A percentile compares a stretch with the other conserved stretches of the same genome.
phyloP scores from a whole-genome alignment of 2,113 vertebrate species.

The Bujurquina vittata region DNA sequence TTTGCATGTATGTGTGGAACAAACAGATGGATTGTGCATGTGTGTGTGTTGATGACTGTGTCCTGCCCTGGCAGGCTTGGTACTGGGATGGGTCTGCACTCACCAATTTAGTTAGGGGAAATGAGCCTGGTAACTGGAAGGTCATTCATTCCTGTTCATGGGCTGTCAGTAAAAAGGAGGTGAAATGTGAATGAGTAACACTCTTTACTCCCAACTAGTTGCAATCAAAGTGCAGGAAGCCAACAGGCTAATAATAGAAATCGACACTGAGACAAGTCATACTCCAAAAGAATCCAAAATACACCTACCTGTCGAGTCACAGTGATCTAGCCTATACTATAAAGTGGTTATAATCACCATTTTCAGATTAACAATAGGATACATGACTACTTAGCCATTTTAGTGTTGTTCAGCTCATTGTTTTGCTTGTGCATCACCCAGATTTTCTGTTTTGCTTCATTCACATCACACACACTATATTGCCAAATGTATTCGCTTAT shows the following conservation, averaged over 20 bases:
- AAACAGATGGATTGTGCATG: constrained; percentile 12
- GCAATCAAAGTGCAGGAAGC: constrained; percentile 1
- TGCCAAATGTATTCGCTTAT: no score
- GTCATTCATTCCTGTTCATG: constrained; percentile 22
- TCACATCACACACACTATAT: neutral
- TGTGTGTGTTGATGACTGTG: constrained; percentile 7
- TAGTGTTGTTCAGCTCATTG: neutral
- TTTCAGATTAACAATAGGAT: neutral
- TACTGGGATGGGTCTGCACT: constrained; percentile 33
- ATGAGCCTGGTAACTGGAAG: neutral
- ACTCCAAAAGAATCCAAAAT: neutral
- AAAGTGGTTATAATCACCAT: neutral
- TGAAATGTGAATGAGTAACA: constrained; percentile 9
- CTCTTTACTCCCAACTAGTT: neutral
- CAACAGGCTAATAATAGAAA: neutral
- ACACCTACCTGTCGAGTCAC: neutral
- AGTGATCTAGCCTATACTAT: neutral
- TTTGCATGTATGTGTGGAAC: constrained; percentile 19
- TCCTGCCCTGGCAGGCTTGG: constrained; percentile 5
- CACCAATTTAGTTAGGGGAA: constrained; percentile 26
- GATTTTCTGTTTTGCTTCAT: neutral
- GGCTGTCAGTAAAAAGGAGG: constrained; percentile 14
- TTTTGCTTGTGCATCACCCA: neutral
- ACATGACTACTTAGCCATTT: neutral
- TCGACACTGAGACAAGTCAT: neutral